Evolutionary conservation across 1,140 invertebrate genomes (phyloP), one percentile per base, ranked within the genome.

Genomic region (Nephila pilipes): DNA sequence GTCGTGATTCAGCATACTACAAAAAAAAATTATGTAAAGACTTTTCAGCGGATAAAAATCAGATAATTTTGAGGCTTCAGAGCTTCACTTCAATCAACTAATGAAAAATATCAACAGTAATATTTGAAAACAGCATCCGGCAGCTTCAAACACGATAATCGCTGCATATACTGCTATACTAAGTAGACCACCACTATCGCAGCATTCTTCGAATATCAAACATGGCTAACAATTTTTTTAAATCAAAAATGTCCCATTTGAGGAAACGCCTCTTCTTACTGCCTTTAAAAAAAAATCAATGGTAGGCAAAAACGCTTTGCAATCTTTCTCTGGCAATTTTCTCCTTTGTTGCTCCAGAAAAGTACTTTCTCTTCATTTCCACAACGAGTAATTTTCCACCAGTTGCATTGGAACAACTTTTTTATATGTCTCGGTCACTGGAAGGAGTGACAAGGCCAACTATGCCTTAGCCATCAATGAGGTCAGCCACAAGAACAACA

Each of bases 401-500:
- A 65, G n/a, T 65, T 25, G 63, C 63, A 25, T 65, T 32, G 29
- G 69, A 75, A 75, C 69, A 75, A 75, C 69, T 75, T 75, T 75
- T 46, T 75, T 75, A 75, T 75, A 29, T 75, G 69, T 75, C 69
- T 75, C 69, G 69, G 69, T 75, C 69, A 75, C 69, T 75, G 69
- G 69, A 75, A 75, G 69, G 69, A 75, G 69, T 75, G 69, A 75
- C 69, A 75, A 75, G 69, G 69, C 69, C 69, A 75, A 36, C 29
- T 75, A 75, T 75, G 69, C 36, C 29, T 75, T 32, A 75, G 69
- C 25, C 29, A 75, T 75, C 69, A 75, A 75, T 75, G 69, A 75
- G 69, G 69, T 75, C 69, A 75, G 69, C 69, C 69, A 20, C 69
- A 16, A 46, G 46, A 81, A 55, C 36, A 80, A 55, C 16, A 46